Percentiles rank a stretch among this genome's conserved stretches.
Evolutionary conservation across 2,797 vertebrate genomes (phyloP).

Genomic region (Ambastaia sidthimunki): DNA sequence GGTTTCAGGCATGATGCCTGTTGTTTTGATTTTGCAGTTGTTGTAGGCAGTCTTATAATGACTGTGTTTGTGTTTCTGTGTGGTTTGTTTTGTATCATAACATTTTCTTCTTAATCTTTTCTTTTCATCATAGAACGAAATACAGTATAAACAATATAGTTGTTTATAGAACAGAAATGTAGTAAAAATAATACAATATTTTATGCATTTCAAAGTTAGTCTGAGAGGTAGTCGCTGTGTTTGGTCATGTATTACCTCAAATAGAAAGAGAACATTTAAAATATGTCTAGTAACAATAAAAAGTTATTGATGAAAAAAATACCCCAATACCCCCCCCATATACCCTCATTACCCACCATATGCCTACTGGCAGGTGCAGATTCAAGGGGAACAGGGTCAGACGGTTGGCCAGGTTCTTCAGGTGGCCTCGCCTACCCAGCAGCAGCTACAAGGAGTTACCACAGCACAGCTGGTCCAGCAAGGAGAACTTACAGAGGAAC

Average conservation of each 20-base stretch:
- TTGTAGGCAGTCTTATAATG: neutral
- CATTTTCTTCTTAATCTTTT: too few species aligned
- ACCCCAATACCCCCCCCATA: neutral
- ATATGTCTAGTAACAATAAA: neutral
- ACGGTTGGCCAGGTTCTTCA: constrained; percentile 91
- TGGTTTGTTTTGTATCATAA: neutral
- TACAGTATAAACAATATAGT: too few species aligned
- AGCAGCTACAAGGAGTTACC: constrained; percentile 87
- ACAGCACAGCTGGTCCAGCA: constrained; percentile 89
- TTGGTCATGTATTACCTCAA: neutral
- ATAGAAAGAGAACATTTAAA: neutral
- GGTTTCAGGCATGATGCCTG: neutral
- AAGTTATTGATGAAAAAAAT: neutral
- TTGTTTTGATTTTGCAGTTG: neutral
- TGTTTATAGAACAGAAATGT: too few species aligned
- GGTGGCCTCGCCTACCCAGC: constrained; percentile 87
- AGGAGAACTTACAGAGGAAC: constrained; percentile 93
- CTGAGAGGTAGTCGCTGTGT: neutral
- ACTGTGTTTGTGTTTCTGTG: neutral
- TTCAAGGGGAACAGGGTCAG: constrained; percentile 87
- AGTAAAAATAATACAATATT: too few species aligned
- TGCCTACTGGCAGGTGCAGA: constrained; percentile 83
- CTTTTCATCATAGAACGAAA: too few species aligned
- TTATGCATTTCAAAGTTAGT: too few species aligned
- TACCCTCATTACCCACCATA: too few species aligned